Evolutionary conservation across 2,797 vertebrate species (phyloP).

Genomic region (Myotis vivesi): DNA sequence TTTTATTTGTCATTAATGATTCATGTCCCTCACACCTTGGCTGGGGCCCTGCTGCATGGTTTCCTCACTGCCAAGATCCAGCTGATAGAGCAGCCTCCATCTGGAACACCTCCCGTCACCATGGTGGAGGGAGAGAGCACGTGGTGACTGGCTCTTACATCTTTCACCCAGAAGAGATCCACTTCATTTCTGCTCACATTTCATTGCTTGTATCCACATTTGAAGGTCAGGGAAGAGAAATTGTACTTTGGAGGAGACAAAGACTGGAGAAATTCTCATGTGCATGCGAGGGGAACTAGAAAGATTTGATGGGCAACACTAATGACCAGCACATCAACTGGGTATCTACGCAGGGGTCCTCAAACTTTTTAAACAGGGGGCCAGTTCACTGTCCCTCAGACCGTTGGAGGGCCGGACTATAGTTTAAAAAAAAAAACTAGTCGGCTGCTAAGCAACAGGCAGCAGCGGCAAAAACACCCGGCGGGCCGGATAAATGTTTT

Average conservation of each 20-base stretch:
- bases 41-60: neutral
- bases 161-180: neutral
- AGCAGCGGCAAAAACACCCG: too few species aligned
- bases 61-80: neutral
- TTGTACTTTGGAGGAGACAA: neutral
- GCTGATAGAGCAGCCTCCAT: neutral
- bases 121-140: accelerated
- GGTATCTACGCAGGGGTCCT: neutral
- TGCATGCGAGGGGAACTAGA: neutral
- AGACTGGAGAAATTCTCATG: neutral
- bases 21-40: neutral
- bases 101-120: too few species aligned
- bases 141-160: neutral
- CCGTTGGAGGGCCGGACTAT: too few species aligned
- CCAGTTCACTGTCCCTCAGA: too few species aligned
- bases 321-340: neutral
- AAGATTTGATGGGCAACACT: neutral
- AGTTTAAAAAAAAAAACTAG: too few species aligned
- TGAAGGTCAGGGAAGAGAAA: neutral
- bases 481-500: too few species aligned
- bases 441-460: too few species aligned
- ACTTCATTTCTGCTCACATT: neutral
- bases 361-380: too few species aligned
- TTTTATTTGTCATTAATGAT: neutral
- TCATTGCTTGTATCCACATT: neutral